A percentile compares a stretch with the other conserved stretches of the same genome.
Evolutionary conservation across 2,797 vertebrate genomes (phyloP).

Genomic region (Rhabdophis nuchalis): DNA sequence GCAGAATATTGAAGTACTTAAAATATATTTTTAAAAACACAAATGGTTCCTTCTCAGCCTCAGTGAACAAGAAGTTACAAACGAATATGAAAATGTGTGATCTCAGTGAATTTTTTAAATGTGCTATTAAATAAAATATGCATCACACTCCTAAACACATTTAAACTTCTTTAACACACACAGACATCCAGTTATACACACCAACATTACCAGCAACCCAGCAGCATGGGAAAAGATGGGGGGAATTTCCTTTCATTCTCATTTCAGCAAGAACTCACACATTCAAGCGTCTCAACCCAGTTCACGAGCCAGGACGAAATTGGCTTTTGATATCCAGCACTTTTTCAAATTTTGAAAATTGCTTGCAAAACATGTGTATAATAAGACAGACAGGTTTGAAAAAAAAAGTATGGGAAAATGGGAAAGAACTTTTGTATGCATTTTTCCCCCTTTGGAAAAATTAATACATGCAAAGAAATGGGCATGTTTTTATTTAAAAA

Average conservation of each 20-base stretch:
- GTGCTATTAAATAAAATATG: neutral
- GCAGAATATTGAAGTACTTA: constrained; percentile 17
- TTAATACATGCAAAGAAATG: neutral
- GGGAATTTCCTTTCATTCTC: neutral
- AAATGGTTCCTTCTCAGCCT: neutral
- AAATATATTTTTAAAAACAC: neutral
- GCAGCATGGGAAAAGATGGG: neutral
- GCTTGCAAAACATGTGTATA: neutral
- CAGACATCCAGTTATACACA: neutral
- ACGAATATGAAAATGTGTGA: neutral
- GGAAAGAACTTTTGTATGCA: neutral
- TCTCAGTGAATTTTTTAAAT: neutral
- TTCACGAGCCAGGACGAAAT: neutral
- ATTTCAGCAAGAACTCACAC: neutral
- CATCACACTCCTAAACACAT: neutral
- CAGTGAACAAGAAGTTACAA: neutral
- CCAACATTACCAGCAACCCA: neutral
- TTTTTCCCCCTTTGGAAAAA: neutral
- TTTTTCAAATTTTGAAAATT: neutral
- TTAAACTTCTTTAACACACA: neutral
- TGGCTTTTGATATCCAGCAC: neutral
- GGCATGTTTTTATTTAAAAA: neutral
- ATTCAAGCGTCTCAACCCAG: neutral
- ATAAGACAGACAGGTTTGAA: neutral
- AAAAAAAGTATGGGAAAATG: neutral